These are phyloP conservation scores for Drosophila virilis DNA, from an alignment of 1,140 invertebrate genomes.

Conservation along the genomic window DNA sequence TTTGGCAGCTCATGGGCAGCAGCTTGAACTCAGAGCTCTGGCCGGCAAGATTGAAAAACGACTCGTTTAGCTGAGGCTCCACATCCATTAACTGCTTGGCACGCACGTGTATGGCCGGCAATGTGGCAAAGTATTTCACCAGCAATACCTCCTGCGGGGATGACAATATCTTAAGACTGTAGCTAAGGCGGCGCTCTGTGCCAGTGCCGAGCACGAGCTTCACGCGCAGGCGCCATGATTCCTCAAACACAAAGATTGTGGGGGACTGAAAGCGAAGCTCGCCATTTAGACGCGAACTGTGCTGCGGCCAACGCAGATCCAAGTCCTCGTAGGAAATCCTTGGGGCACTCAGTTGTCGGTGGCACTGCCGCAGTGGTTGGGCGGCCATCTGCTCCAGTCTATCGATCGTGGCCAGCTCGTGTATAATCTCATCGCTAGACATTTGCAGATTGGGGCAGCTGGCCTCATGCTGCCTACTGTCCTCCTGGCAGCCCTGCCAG, in stretches of 20 bases:
- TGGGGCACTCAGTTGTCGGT: constrained; percentile 1
- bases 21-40: not conserved
- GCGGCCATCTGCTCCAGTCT: not conserved
- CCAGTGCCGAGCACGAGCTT: not conserved
- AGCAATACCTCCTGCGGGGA: not conserved
- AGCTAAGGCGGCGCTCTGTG: not conserved
- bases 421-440: constrained; percentile 3
- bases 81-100: constrained; percentile 29
- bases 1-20: constrained; percentile 5
- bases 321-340: constrained; percentile 20
- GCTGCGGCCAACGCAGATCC: constrained; percentile 15
- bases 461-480: not conserved
- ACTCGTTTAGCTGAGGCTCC: not conserved
- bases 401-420: not conserved
- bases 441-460: not conserved
- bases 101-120: constrained; percentile 7
- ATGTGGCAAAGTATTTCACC: constrained; percentile 23
- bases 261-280: not conserved
- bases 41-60: not conserved
- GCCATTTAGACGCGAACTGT: not conserved
- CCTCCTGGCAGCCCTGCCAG: constrained; percentile 15
- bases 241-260: constrained; percentile 9
- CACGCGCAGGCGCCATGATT: constrained; percentile 16
- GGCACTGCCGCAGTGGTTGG: not conserved
- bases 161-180: constrained; percentile 3